Evolutionary conservation across 2,797 vertebrate genomes (phyloP).

Genomic region (Notamacropus eugenii): DNA sequence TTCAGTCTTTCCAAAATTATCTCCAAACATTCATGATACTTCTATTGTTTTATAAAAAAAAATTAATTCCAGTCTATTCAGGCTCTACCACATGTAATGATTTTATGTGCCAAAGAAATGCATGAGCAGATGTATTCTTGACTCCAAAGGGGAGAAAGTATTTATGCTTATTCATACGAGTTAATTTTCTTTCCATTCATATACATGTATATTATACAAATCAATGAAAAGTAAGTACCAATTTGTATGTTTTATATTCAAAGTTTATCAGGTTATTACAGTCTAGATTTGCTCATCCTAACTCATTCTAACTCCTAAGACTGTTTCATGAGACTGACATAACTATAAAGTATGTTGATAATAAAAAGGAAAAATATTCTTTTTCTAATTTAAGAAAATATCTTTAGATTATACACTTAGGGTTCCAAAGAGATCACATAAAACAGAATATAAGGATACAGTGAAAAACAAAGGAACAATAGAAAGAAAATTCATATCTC

Average conservation of each 20-base stretch:
- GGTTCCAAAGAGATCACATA: conserved; percentile 13
- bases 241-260: neutral
- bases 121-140: conserved; percentile 37
- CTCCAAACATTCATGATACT: neutral
- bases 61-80: neutral
- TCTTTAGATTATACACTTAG: neutral
- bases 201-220: conserved; percentile 40
- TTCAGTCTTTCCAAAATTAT: neutral
- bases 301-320: conserved; percentile 1
- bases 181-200: conserved; percentile 32
- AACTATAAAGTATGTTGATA: conserved; percentile 12
- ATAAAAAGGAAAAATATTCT: conserved; percentile 12
- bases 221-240: conserved; percentile 35
- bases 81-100: conserved; percentile 10
- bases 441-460: conserved; percentile 2
- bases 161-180: conserved; percentile 72
- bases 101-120: conserved; percentile 10
- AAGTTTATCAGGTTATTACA: neutral
- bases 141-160: conserved; percentile 68
- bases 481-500: conserved; percentile 18
- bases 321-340: conserved; percentile 13
- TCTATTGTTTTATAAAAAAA: conserved; percentile 1
- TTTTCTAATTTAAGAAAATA: neutral
- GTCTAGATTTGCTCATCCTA: neutral
- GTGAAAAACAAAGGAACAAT: conserved; percentile 30